Evolutionary conservation across 2,888 invertebrate species (phyloP).

Genomic region (Stegana nigrithorax): DNA sequence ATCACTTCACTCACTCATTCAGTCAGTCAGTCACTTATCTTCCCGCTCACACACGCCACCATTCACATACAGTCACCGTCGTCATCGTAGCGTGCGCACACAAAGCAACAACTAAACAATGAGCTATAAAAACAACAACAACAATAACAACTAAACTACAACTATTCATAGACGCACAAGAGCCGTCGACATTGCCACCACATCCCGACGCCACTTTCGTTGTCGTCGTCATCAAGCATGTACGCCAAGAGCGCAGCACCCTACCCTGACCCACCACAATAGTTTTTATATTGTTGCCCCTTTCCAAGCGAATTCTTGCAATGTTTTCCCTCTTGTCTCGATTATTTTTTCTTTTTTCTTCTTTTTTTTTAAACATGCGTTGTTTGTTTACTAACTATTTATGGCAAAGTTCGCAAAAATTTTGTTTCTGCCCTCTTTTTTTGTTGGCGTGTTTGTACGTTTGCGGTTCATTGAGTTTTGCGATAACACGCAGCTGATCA

Average conservation of each 20-base stretch:
- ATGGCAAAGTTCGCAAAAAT: slow-evolving; percentile 44
- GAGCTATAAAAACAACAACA: background rate
- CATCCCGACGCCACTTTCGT: background rate
- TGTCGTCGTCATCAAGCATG: background rate
- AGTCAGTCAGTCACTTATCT: too few species aligned
- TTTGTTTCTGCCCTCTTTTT: slow-evolving; percentile 9
- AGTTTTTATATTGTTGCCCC: slow-evolving; percentile 46
- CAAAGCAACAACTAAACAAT: too few species aligned
- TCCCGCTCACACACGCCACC: too few species aligned
- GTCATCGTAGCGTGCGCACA: too few species aligned
- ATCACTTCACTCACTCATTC: background rate
- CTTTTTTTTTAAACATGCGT: background rate
- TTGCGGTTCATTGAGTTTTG: slow-evolving; percentile 45
- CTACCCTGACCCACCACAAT: slow-evolving; percentile 51
- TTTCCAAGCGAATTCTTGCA: slow-evolving; percentile 15
- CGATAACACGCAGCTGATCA: slow-evolving; percentile 33
- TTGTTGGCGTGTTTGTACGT: background rate
- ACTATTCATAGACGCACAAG: slow-evolving; percentile 9
- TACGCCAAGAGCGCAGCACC: background rate
- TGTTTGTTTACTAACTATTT: slow-evolving; percentile 43
- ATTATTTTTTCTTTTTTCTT: slow-evolving; percentile 7
- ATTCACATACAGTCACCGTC: too few species aligned
- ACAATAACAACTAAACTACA: background rate
- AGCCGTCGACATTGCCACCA: too few species aligned
- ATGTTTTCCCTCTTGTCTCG: too few species aligned